Base-by-base conservation (phyloP, 2,113 vertebrate genomes). In the Mesitornis unicolor region DNA sequence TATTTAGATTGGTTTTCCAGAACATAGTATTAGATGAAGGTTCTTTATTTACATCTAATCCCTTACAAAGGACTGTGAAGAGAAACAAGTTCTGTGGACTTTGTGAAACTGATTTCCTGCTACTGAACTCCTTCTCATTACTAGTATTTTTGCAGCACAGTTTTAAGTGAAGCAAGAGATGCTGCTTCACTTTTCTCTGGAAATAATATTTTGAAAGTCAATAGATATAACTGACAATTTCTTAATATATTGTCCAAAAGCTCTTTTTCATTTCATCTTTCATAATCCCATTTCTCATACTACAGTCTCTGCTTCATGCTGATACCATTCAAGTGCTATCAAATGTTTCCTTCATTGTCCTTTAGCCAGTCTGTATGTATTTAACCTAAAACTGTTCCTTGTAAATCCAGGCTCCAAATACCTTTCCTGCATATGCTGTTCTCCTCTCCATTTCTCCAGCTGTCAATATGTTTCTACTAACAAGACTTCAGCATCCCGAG, bases 401-500 rank as follows among this genome's bases (percentile, higher is more conserved):
- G 50, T 40, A 92, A 95, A 81, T 81, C 68, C 18, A 3, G 47
- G 48, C 74, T 93, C 61, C 85, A 92, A 84, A 91, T 68, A 60
- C 43, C 42, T 68, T 89, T 63, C 57, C 31, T 7, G 19, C 29
- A 35, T 38, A 33, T 22, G 3, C 33, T 71, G 60, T 8, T 79
- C 59, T 42, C 42, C 59, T 42, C 42, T 87, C 71, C 47, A 63
- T 75, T 54, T 42, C 79, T 90, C 33, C 54, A 86, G 59, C 79
- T 90, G 86, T 89, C 92, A 89, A n/a, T 88, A 81, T 67, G 64
- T 67, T 78, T 70, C 71, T 86, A 79, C 68, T 93, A 96, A 89
- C 0, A 1, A 90, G 85, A 35, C 31, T n/a, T 84, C 68, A 80
- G 68, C 79, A 92, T 75, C 68, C 64, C 9, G 4, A 93, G 68